Evolutionary conservation across 2,797 vertebrate genomes (phyloP).

Genomic region (Syndactyla subalaris): DNA sequence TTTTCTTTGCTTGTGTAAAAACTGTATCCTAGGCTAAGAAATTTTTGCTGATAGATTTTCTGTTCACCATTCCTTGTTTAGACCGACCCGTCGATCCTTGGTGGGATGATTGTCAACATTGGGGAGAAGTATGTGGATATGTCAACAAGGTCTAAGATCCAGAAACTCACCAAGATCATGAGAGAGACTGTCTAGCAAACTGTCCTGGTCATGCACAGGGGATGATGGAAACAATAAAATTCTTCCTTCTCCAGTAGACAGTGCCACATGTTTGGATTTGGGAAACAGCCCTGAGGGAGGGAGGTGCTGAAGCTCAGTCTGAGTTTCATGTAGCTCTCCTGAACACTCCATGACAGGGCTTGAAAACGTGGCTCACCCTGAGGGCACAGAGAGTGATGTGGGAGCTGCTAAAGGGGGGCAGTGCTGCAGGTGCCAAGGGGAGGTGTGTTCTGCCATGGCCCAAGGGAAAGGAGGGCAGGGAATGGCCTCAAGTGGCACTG

Average conservation of each 20-base stretch:
- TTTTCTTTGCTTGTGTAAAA: neutral
- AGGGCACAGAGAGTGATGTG: neutral
- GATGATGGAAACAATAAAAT: constrained; percentile 70
- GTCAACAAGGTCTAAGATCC: constrained; percentile 93
- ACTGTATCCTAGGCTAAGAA: neutral
- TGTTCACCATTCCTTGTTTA: constrained; percentile 53
- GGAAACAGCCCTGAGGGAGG: neutral
- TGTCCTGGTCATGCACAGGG: neutral
- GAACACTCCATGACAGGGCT: fast-evolving
- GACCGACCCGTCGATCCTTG: constrained; percentile 89
- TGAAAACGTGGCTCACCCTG: neutral
- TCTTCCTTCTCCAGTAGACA: neutral
- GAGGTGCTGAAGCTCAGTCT: neutral
- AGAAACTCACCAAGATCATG: constrained; percentile 91
- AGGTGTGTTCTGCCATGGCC: no score
- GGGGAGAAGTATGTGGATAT: constrained; percentile 88
- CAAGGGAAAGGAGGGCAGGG: neutral
- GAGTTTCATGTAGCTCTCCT: neutral
- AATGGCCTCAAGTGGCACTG: neutral
- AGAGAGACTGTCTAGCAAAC: constrained; percentile 78
- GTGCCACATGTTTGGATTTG: neutral
- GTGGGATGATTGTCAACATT: constrained; percentile 96
- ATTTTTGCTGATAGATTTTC: neutral
- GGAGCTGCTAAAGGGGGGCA: neutral
- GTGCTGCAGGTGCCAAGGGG: neutral